Evolutionary conservation across 2,888 invertebrate genomes (phyloP).

Genomic region (Aelia acuminata): DNA sequence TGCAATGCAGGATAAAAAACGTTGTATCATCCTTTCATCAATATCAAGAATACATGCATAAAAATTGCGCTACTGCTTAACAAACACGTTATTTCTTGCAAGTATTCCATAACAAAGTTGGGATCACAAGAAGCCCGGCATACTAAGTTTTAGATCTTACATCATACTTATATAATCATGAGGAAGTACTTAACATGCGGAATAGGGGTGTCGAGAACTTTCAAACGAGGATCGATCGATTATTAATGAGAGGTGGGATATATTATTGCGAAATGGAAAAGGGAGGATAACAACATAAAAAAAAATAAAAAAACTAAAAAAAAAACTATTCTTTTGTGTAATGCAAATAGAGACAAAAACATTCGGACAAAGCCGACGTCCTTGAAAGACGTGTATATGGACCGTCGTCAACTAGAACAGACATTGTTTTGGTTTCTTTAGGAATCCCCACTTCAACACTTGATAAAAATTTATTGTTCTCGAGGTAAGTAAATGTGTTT

Average conservation of each 20-base stretch:
- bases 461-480: too few species aligned
- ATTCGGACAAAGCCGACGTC: background rate
- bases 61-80: background rate
- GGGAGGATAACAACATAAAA: too few species aligned
- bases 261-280: background rate
- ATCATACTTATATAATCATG: background rate
- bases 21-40: background rate
- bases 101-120: slow-evolving; percentile 8
- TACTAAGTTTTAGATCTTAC: background rate
- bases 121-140: background rate
- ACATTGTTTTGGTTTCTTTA: background rate
- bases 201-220: background rate
- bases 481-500: too few species aligned
- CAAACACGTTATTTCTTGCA: background rate
- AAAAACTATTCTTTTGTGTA: background rate
- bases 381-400: background rate
- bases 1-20: background rate
- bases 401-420: background rate
- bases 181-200: background rate
- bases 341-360: background rate
- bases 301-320: too few species aligned
- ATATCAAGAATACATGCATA: too few species aligned
- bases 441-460: background rate
- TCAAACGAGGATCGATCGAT: background rate
- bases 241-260: background rate